Percentiles rank a stretch among this genome's conserved stretches.
Conservation (phyloP, 2,113 vertebrate species). For the Anarhynchus alexandrinus region DNA sequence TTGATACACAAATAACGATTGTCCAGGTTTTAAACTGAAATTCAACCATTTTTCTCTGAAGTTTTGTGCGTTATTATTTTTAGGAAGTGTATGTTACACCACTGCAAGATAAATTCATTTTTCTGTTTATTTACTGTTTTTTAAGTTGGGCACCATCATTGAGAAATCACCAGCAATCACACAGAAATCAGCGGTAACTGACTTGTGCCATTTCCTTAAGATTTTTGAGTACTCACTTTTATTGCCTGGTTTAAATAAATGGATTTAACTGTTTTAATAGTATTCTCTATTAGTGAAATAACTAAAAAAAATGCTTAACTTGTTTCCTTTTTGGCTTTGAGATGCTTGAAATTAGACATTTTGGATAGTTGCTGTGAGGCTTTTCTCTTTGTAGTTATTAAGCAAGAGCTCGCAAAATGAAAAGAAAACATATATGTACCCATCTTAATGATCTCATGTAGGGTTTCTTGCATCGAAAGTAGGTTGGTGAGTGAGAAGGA, state of each 20-base stretch:
- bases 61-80: neutral
- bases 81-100: neutral
- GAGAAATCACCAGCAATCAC: neutral
- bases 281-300: neutral
- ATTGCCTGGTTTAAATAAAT: neutral
- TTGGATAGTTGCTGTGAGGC: neutral
- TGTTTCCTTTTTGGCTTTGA: neutral
- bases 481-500: neutral
- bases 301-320: neutral
- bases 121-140: conserved; percentile 17
- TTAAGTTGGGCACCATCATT: neutral
- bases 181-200: conserved; percentile 16
- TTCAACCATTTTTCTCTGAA: neutral
- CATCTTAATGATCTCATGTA: neutral
- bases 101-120: neutral
- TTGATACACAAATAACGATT: neutral
- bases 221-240: neutral
- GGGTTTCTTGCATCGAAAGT: neutral
- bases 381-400: neutral
- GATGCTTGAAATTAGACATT: neutral
- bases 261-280: neutral
- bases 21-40: neutral
- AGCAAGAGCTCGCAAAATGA: neutral
- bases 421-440: neutral
- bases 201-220: neutral